Conservation (phyloP, 2,888 invertebrate species). For the Megaustenia siamemsis region DNA sequence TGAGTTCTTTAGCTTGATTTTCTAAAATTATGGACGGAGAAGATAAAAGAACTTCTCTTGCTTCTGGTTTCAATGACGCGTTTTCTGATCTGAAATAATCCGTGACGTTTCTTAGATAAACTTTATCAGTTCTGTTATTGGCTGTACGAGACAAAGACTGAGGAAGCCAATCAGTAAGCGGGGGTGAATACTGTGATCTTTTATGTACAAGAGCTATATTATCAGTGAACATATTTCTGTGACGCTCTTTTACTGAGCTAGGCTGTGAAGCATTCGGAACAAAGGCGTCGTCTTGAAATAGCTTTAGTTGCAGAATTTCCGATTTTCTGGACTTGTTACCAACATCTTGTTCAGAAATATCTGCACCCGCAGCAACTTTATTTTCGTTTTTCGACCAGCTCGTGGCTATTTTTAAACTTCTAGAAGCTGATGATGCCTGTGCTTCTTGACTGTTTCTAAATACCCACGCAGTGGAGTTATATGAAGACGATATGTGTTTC, state of each 20-base stretch:
- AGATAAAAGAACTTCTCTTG: too few relatives aligned
- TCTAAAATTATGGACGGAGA: too few relatives aligned
- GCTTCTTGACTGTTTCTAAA: background rate
- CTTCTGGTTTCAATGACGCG: background rate
- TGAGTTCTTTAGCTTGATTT: background rate
- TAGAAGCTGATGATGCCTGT: background rate
- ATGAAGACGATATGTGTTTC: background rate
- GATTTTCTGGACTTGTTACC: background rate
- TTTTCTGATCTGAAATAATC: background rate
- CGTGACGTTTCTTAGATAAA: background rate
- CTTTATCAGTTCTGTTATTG: too few relatives aligned
- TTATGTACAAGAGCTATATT: background rate
- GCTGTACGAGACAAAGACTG: background rate
- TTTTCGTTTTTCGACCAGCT: slow-evolving; percentile 1
- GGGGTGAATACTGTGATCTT: background rate
- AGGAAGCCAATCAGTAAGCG: too few relatives aligned
- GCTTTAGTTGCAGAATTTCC: background rate
- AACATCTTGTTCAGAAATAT: background rate
- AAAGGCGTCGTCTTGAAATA: background rate
- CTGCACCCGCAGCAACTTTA: background rate
- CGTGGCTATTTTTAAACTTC: background rate
- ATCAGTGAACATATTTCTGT: background rate
- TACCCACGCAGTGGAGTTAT: background rate
- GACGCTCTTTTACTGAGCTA: background rate
- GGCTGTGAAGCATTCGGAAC: background rate